Evolutionary conservation across 1,140 invertebrate species (phyloP), one percentile per base, ranked within the genome.

Genomic region (Drosophila kikkawai): DNA sequence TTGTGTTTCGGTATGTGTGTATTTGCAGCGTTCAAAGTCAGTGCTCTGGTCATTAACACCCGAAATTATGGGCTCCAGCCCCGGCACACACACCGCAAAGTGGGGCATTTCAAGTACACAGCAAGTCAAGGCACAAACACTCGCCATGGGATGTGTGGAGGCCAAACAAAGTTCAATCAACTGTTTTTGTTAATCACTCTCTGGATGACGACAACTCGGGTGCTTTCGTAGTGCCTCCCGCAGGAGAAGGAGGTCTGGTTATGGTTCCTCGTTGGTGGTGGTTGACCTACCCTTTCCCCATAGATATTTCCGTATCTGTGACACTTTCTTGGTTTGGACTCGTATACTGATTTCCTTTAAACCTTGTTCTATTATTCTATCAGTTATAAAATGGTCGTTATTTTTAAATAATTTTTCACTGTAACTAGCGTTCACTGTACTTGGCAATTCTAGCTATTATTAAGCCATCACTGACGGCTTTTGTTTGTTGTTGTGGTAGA

Each of bases 101-200:
- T 83, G 80, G 80, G 80, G 69, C 77, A 83, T 63, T 79, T 56
- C 36, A 78, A 47, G 75, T 56, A 39, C 48, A 79, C 45, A 32
- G 3, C 19, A 32, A 67, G n/a, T 17, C 34, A 48, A n/a, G 41
- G 42, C 36, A 47, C 66, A 41, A 47, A 57, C 56, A 57, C 5
- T 47, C 47, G 50, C 41, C n/a, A 53, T 76, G 63, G 48, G 63
- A 67, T 77, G 71, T 41, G 73, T 65, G 60, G 67, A 79, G 75
- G 76, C 75, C 75, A 73, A 79, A 79, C 67, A 73, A 79, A 79
- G 75, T 73, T 79, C 76, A 79, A 79, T 79, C 67, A 79, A 79
- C 76, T 79, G 75, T 59, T 79, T 79, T 79, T 79, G 67, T 73
- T 79, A 73, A 79, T 79, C 75, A 63, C 36, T 57, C 56, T 64